These are phyloP conservation scores for Agonopterix alstromeriana DNA, from an alignment of 2,888 invertebrate species.

Conservation along the genomic window DNA sequence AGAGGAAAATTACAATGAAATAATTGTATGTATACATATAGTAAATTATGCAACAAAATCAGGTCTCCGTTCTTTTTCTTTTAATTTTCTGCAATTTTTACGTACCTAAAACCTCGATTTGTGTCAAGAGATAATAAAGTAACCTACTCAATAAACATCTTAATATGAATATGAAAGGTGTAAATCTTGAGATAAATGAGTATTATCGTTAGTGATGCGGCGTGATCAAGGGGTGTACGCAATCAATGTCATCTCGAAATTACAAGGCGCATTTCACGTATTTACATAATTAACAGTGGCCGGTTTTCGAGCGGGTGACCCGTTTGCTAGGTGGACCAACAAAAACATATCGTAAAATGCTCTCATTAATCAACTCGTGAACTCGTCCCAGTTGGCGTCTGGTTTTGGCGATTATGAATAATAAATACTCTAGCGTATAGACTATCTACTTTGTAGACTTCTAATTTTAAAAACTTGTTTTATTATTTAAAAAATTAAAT, in stretches of 20 bases:
- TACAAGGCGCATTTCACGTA: slow-evolving; percentile 19
- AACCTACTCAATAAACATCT: too few relatives aligned
- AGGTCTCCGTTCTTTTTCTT: too few relatives aligned
- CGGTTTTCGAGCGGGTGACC: slow-evolving; percentile 33
- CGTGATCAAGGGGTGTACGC: slow-evolving; percentile 10
- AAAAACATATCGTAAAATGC: slow-evolving; percentile 37
- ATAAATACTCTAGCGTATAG: slow-evolving; percentile 8
- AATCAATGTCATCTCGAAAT: slow-evolving; percentile 19
- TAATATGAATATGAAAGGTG: neutral
- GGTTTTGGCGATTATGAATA: slow-evolving; percentile 51
- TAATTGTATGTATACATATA: too few relatives aligned
- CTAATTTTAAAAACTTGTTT: too few relatives aligned
- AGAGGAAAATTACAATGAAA: neutral
- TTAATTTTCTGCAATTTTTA: too few relatives aligned
- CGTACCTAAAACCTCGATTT: too few relatives aligned
- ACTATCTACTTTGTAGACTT: too few relatives aligned
- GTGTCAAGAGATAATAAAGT: too few relatives aligned
- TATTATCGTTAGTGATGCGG: slow-evolving; percentile 3
- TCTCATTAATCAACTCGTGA: slow-evolving; percentile 39
- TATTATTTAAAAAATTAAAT: too few relatives aligned
- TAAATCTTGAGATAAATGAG: slow-evolving; percentile 3
- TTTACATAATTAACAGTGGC: slow-evolving; percentile 31
- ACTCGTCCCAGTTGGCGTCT: slow-evolving; percentile 42
- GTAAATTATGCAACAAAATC: too few relatives aligned
- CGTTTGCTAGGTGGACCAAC: slow-evolving; percentile 28